Conservation (phyloP, 2,113 vertebrate genomes). For the Numenius arquata region DNA sequence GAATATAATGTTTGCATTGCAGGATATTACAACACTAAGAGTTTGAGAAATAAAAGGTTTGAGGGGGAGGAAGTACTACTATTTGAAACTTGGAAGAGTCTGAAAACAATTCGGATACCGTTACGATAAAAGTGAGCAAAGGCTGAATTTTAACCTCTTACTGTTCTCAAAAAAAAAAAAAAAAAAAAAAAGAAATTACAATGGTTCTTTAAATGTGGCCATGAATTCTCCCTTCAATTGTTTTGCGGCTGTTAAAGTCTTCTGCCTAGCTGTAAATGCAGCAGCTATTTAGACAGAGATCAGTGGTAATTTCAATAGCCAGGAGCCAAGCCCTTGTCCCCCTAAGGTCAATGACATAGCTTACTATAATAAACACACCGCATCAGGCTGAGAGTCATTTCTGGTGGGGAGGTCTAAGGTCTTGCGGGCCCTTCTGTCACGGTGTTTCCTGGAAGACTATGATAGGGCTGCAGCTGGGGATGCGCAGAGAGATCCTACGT, state of each 20-base stretch:
- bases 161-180: neutral
- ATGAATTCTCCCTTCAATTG: neutral
- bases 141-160: neutral
- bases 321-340: neutral
- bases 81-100: neutral
- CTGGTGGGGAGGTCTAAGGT: neutral
- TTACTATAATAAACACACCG: conserved; percentile 44
- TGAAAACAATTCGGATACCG: neutral
- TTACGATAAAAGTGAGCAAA: neutral
- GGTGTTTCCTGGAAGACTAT: neutral
- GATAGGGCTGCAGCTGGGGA: neutral
- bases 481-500: neutral
- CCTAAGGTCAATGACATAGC: conserved; percentile 25
- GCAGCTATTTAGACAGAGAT: neutral
- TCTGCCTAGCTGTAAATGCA: conserved; percentile 12
- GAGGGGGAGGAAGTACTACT: neutral
- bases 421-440: neutral
- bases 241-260: neutral
- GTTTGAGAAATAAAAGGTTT: neutral
- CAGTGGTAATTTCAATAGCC: conserved; percentile 22
- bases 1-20: neutral
- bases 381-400: neutral
- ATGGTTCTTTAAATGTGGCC: neutral
- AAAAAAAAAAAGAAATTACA: neutral
- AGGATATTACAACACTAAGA: neutral